Conservation (phyloP, 92 coral and sea anemone genomes). For the Meandrina meandrites region DNA sequence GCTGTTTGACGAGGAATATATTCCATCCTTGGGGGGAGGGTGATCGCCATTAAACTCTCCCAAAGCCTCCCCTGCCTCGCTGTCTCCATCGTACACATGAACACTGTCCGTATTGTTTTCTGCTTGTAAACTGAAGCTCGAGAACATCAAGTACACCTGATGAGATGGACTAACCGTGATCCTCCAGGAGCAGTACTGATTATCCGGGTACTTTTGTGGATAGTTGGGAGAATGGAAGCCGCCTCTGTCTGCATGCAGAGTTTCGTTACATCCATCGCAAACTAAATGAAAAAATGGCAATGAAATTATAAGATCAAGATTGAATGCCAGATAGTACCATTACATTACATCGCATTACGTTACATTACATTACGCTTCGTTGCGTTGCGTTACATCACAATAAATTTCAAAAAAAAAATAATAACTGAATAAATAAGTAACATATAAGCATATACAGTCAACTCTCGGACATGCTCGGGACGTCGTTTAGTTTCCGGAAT, state of each 20-base stretch:
- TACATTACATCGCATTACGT: no score
- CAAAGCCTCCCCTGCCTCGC: conserved; percentile 18
- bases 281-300: neutral
- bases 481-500: no score
- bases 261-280: conserved; percentile 29
- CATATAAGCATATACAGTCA: no score
- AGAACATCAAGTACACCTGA: conserved; percentile 52
- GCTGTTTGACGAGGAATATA: conserved; percentile 43
- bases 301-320: no score
- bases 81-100: conserved; percentile 45
- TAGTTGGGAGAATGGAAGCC: conserved; percentile 66
- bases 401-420: no score
- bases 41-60: conserved; percentile 46
- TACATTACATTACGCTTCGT: no score
- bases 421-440: no score
- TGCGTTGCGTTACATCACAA: no score
- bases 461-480: no score
- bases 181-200: conserved; percentile 72
- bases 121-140: conserved; percentile 45
- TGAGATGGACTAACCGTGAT: conserved; percentile 43
- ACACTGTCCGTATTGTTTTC: conserved; percentile 40
- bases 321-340: no score
- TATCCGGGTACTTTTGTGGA: conserved; percentile 59
- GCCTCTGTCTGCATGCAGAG: conserved; percentile 40
- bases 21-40: conserved; percentile 37